Base-by-base conservation (phyloP, 2,113 vertebrate genomes). In the Natator depressus region DNA sequence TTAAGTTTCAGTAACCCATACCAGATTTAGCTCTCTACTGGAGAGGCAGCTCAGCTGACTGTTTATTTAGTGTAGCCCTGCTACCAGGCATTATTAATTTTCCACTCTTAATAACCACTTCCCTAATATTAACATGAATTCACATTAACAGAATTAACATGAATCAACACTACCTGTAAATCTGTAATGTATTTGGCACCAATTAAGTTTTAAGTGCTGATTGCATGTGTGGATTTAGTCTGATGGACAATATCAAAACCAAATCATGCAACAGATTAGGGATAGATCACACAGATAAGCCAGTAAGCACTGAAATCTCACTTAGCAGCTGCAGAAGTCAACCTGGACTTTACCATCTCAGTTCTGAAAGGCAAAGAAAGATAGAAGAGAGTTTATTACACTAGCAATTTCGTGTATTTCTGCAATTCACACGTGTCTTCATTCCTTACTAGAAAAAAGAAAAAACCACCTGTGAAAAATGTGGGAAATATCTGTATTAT, bases 71-170 rank as follows among this genome's bases (percentile, higher is more conserved):
- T 89, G 87, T 25, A 62, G 22, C 9, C 89, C 69, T 97, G 93
- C 83, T 75, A 75, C 88, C 86, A 95, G 95, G 82, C 90, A 85
- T 94, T 96, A 94, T 94, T 94, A 91, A 93, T 94, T 96, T 90
- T 91, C 87, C 85, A 51, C 91, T 94, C 90, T 78, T 96, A 96
- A 96, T 95, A 94, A 96, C 90, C 82, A 90, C 80, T 90, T 91
- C 91, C 82, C 57, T 69, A 80, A 91, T 95, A 95, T 91, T 93
- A 97, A 97, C 84, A 87, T 90, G 86, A 93, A 96, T 81, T 90
- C 89, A 90, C 92, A 62, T 62, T 31, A 62, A 62, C 57, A 62
- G 57, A 59, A 5, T 59, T 59, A 59, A 31, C 27, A 31, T 91
- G 59, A 88, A 93, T 82, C 85, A 93, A 97, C 82, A 82, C 80